phyloP scores from a whole-genome alignment of 2,797 vertebrate genomes.

The Sarcoramphus papa region DNA sequence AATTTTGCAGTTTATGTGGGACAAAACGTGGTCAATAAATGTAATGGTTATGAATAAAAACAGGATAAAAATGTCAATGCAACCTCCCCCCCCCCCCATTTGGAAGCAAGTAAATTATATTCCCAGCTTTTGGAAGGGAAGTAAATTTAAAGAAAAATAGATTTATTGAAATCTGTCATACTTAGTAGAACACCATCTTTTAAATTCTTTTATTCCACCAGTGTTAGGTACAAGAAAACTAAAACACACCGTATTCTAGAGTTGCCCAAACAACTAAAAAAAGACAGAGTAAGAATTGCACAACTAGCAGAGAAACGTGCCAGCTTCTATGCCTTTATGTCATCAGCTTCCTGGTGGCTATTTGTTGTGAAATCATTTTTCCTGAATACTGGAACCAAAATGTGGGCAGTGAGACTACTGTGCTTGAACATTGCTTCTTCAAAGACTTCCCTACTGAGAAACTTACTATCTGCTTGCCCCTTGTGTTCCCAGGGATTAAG shows the following conservation, averaged over 20 bases:
- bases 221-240: neutral
- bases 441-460: neutral
- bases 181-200: neutral
- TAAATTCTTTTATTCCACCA: neutral
- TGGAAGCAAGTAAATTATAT: neutral
- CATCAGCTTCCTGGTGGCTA: neutral
- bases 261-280: neutral
- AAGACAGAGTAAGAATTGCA: neutral
- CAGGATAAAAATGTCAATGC: neutral
- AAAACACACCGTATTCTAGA: neutral
- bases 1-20: neutral
- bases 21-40: neutral
- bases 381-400: neutral
- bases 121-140: neutral
- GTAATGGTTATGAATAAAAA: neutral
- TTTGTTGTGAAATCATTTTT: neutral
- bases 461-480: neutral
- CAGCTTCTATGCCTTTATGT: neutral
- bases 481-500: neutral
- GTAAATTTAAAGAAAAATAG: neutral
- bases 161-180: neutral
- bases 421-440: neutral
- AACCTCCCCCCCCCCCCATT: fast-evolving
- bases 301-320: neutral
- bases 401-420: neutral